phyloP scores from a whole-genome alignment of 2,113 vertebrate genomes.

The Montifringilla adamsi region DNA sequence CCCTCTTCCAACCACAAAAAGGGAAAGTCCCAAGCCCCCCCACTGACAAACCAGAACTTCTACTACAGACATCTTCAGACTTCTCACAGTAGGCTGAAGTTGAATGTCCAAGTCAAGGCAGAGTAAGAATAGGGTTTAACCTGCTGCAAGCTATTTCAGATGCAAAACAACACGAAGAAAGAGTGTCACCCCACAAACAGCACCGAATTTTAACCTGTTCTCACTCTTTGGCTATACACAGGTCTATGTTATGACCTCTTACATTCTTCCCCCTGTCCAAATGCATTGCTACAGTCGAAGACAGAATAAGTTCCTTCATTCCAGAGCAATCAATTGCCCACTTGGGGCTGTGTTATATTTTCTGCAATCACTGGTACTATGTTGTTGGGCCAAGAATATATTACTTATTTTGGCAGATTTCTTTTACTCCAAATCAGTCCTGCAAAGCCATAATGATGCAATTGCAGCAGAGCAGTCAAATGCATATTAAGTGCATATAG shows the following conservation, averaged over 20 bases:
- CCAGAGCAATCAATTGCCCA: background rate
- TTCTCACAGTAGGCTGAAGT: background rate
- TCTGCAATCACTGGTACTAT: background rate
- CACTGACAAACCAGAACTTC: background rate
- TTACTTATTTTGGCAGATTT: background rate
- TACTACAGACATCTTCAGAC: background rate
- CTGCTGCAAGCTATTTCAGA: background rate
- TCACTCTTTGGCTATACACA: background rate
- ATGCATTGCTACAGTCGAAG: background rate
- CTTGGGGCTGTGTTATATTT: background rate
- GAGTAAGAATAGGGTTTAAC: background rate
- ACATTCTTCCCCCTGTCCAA: background rate
- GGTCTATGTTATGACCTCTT: background rate
- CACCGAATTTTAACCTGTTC: background rate
- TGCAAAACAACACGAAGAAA: background rate
- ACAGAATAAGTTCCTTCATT: background rate
- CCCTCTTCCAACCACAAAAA: background rate
- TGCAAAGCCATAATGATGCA: background rate
- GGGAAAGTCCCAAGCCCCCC: background rate
- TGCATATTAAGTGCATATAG: background rate
- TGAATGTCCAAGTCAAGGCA: background rate
- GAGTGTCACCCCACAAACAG: background rate
- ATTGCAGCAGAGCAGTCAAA: background rate
- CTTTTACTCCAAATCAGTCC: background rate
- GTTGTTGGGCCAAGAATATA: background rate